Conservation (phyloP, 2,888 invertebrate species). For the Torymus auratus region DNA sequence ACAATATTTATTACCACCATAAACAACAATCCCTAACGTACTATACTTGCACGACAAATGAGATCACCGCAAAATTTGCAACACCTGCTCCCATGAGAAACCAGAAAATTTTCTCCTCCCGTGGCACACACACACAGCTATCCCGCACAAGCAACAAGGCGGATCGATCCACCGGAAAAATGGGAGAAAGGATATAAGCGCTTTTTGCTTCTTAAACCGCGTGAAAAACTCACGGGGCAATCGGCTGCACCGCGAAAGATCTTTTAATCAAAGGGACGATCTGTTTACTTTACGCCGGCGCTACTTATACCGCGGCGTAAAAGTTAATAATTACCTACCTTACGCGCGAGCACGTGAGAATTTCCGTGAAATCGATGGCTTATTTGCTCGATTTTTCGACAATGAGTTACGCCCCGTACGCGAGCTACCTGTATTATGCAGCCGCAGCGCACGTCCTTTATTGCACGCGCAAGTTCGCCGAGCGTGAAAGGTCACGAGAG, state of each 20-base stretch:
- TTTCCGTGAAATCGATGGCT: constrained; percentile 25
- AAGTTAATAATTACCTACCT: constrained; percentile 23
- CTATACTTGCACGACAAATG: no score
- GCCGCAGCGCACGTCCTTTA: neutral
- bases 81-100: no score
- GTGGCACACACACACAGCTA: no score
- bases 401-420: neutral
- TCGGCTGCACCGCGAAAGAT: neutral
- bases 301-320: neutral
- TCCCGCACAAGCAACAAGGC: no score
- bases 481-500: constrained; percentile 62
- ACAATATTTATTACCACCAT: no score
- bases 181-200: neutral
- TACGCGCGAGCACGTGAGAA: constrained; percentile 9
- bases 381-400: constrained; percentile 38
- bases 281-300: neutral
- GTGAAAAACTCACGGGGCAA: neutral
- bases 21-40: no score
- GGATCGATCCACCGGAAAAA: neutral
- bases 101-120: no score
- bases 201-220: neutral
- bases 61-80: neutral
- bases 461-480: neutral
- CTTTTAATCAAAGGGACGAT: constrained; percentile 36
- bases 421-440: constrained; percentile 12